phyloP scores from a whole-genome alignment of 2,888 invertebrate genomes.

The Hyppa rectilinea region DNA sequence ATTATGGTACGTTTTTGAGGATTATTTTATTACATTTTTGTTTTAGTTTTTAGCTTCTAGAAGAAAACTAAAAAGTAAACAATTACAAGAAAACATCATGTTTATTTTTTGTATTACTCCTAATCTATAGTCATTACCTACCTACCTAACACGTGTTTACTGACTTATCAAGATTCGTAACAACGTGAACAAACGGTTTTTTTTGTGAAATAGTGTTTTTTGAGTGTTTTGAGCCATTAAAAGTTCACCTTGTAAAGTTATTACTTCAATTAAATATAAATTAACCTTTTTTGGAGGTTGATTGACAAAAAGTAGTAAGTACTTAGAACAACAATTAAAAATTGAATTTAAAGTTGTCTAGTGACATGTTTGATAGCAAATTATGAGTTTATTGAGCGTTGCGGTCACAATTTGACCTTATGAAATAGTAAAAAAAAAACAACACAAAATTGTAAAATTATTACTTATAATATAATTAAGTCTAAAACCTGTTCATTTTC shows the following conservation, averaged over 20 bases:
- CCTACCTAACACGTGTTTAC: not conserved
- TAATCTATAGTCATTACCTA: slow-evolving; percentile 3
- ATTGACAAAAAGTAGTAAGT: slow-evolving; percentile 19
- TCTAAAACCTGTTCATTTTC: slow-evolving; percentile 1
- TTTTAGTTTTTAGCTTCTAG: not conserved
- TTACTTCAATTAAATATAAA: slow-evolving; percentile 40
- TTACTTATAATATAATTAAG: slow-evolving; percentile 1
- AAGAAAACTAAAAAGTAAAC: no score
- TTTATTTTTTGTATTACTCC: not conserved
- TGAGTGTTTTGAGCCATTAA: slow-evolving; percentile 12
- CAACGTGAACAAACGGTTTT: not conserved
- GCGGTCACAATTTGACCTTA: not conserved
- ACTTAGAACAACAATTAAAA: not conserved
- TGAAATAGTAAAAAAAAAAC: not conserved
- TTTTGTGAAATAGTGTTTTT: slow-evolving; percentile 19
- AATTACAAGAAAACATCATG: no score
- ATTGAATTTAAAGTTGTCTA: no score
- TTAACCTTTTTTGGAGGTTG: slow-evolving; percentile 58
- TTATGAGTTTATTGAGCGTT: not conserved
- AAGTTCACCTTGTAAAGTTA: slow-evolving; percentile 16
- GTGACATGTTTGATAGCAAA: not conserved
- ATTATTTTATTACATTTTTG: not conserved
- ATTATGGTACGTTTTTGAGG: no score
- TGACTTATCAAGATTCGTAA: not conserved
- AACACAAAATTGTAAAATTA: no score